A percentile compares a stretch with the other conserved stretches of the same genome.
These are phyloP conservation scores for Drosophila takahashii DNA, from an alignment of 1,140 invertebrate species.

Conservation along the genomic window DNA sequence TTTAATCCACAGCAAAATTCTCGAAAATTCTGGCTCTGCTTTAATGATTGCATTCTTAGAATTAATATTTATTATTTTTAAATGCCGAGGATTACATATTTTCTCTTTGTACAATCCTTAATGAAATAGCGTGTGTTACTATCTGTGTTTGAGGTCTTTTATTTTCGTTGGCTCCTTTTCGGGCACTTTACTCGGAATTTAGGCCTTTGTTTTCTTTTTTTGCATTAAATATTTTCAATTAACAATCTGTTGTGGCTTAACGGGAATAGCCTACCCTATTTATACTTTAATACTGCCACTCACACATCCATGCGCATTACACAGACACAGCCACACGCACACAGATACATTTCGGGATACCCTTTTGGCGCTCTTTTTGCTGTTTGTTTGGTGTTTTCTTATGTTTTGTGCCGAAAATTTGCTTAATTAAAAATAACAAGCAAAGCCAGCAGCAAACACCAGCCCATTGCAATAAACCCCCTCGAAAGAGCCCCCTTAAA, in stretches of 20 bases:
- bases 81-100: background rate
- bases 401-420: conserved; percentile 75
- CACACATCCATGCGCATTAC: background rate
- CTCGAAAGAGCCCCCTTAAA: background rate
- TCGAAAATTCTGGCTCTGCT: too few relatives aligned
- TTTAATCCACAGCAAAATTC: too few relatives aligned
- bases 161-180: conserved; percentile 30
- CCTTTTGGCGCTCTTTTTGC: conserved; percentile 38
- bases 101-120: background rate
- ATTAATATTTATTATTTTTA: background rate
- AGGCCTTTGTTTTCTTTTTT: conserved; percentile 7
- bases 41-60: too few relatives aligned
- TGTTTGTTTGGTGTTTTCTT: conserved; percentile 60
- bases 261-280: conserved; percentile 40
- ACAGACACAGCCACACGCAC: conserved; percentile 4
- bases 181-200: background rate
- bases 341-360: conserved; percentile 5
- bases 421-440: conserved; percentile 82
- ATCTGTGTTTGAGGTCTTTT: background rate
- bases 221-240: conserved; percentile 74
- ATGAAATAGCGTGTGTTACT: background rate
- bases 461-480: background rate
- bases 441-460: conserved; percentile 39
- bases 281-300: conserved; percentile 27
- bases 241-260: conserved; percentile 61